phyloP scores from a whole-genome alignment of 2,797 vertebrate species.

The Hylomyscus alleni region DNA sequence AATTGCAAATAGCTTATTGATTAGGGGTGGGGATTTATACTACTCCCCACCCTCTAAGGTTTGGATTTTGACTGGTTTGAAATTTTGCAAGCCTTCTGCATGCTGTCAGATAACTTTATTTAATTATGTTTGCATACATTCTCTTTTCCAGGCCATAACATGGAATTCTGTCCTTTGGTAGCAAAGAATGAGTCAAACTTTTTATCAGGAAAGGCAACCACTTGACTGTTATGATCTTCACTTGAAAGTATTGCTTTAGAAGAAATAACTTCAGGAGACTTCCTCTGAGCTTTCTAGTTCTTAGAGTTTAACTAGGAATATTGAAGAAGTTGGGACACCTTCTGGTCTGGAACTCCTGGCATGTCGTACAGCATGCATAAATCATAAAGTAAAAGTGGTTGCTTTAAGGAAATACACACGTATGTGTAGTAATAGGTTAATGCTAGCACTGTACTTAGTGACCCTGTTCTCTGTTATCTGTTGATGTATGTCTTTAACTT shows the following conservation, averaged over 20 bases:
- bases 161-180: not conserved
- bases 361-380: not conserved
- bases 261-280: not conserved
- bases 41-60: not conserved
- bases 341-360: not conserved
- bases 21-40: not conserved
- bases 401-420: not conserved
- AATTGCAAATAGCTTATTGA: no score
- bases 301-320: not conserved
- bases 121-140: not conserved
- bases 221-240: rapidly evolving
- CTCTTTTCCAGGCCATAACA: not conserved
- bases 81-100: not conserved
- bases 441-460: no score
- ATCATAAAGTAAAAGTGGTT: not conserved
- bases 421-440: not conserved
- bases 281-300: not conserved
- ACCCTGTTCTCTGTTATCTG: not conserved
- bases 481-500: not conserved
- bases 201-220: not conserved
- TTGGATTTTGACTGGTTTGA: not conserved
- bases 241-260: not conserved
- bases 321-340: not conserved
- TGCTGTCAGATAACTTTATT: not conserved
- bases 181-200: not conserved